Evolutionary conservation across 1,140 invertebrate genomes (phyloP).

Genomic region (Hetaerina americana): DNA sequence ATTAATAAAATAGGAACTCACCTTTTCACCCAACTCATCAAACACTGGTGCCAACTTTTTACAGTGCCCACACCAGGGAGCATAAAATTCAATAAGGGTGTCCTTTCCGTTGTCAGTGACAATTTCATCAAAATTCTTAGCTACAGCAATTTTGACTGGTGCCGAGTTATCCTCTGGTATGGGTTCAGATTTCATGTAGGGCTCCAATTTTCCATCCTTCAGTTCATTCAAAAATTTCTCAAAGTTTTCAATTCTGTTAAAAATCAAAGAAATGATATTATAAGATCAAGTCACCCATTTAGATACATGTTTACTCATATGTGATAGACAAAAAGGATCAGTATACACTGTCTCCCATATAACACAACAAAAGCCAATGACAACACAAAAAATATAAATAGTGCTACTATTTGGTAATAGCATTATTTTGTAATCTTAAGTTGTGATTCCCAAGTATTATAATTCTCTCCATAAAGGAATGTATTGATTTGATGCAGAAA

Average conservation of each 20-base stretch:
- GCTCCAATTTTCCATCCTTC: conserved; percentile 67
- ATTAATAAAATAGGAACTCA: too few species aligned
- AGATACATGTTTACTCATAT: too few species aligned
- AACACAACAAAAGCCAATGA: too few species aligned
- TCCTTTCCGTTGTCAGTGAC: conserved; percentile 86
- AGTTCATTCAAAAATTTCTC: conserved; percentile 81
- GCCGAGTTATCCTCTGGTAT: conserved; percentile 76
- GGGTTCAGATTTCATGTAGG: conserved; percentile 91
- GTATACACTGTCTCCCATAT: too few species aligned
- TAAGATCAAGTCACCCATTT: too few species aligned
- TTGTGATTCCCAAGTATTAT: too few species aligned
- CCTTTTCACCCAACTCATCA: conserved; percentile 87
- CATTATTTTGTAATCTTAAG: too few species aligned
- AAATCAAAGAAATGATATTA: conserved; percentile 9
- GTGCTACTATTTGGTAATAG: too few species aligned
- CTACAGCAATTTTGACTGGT: conserved; percentile 84
- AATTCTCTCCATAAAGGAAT: too few species aligned
- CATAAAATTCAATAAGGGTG: conserved; percentile 94
- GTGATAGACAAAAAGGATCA: too few species aligned
- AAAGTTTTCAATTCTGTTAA: conserved; percentile 65
- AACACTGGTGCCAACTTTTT: conserved; percentile 88
- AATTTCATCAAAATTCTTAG: conserved; percentile 92
- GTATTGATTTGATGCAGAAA: too few species aligned
- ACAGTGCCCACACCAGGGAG: conserved; percentile 98
- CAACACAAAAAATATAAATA: too few species aligned